Base-by-base conservation (phyloP, 1,140 invertebrate genomes). In the Lordiphosa mommai region DNA sequence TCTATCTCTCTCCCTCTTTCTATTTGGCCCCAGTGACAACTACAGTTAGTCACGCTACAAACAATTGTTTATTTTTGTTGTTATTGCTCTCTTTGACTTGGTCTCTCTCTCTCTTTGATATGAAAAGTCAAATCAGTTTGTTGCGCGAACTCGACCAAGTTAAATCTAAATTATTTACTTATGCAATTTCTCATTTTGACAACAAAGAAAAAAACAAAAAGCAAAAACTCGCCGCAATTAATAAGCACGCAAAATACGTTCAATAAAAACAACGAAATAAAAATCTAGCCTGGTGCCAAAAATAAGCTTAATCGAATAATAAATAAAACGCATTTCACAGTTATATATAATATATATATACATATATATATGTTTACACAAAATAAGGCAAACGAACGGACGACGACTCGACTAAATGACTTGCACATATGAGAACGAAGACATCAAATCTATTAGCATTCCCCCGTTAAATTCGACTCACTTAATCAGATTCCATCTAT, bases 201-300 rank as follows among this genome's bases (percentile, higher is more conserved):
- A 47, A 4, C 13, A 3, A n/a, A n/a, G 13, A 2, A 7, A 32
- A 52, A 43, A 47, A 49, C 14, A 55, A 51, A 46, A 40, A 12
- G n/a, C n/a, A n/a, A n/a, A n/a, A n/a, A n/a, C n/a, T 2, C 58
- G 53, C 50, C 51, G 44, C 63, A 72, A 72, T 79, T 79, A 77
- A 79, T 77, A 79, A 77, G 57, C 65, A 41, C 73, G 65, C 72
- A 27, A 27, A 68, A 68, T 79, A 79, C 73, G 72, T 44, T 73
- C 68, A 80, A 77, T 77, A 77, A 77, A 72, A 63, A 70, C 47
- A 71, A 49, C 32, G 27, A 48, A 33, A 43, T 50, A 56, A 74
- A 77, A 77, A 72, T 72, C 20, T 36, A 57, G 23, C 37, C 37
- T 20, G 9, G 17, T 12, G 5, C 14, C 10, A 16, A 38, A 12